Evolutionary conservation across 2,888 invertebrate genomes (phyloP).

Genomic region (Leptarthrus brevirostris): DNA sequence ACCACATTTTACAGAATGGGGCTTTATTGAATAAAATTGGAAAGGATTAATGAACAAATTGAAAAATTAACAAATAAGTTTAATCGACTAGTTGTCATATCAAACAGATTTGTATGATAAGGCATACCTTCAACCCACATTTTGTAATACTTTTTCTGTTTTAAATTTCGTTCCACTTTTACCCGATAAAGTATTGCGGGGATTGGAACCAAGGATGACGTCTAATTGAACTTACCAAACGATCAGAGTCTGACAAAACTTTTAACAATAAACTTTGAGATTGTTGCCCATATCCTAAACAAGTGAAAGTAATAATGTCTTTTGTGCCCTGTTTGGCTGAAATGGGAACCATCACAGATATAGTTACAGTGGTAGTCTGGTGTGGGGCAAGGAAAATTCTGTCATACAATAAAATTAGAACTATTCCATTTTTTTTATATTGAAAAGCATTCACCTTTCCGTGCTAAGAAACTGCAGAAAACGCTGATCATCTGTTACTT

Average conservation of each 20-base stretch:
- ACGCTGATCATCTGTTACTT: conserved; percentile 72
- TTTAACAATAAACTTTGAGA: conserved; percentile 67
- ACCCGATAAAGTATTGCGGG: not conserved
- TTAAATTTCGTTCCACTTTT: not conserved
- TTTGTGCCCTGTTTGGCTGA: conserved; percentile 69
- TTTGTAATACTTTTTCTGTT: not conserved
- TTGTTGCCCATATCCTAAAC: conserved; percentile 65
- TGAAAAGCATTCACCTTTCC: conserved; percentile 60
- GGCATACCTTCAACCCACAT: not conserved
- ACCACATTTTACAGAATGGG: no score
- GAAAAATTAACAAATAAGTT: no score
- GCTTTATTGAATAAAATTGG: no score
- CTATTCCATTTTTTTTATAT: not conserved
- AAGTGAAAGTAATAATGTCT: conserved; percentile 75
- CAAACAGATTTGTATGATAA: not conserved
- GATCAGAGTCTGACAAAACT: conserved; percentile 62
- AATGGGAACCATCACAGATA: conserved; percentile 68
- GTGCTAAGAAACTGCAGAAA: conserved; percentile 72
- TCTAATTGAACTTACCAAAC: conserved; percentile 60
- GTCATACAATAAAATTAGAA: conserved; percentile 51
- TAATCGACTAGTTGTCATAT: no score
- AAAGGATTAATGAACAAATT: no score
- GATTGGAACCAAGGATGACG: not conserved
- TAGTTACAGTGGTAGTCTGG: conserved; percentile 71
- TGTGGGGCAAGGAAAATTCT: conserved; percentile 60